Conservation (phyloP, 1,140 invertebrate species). For the Drosophila santomea region DNA sequence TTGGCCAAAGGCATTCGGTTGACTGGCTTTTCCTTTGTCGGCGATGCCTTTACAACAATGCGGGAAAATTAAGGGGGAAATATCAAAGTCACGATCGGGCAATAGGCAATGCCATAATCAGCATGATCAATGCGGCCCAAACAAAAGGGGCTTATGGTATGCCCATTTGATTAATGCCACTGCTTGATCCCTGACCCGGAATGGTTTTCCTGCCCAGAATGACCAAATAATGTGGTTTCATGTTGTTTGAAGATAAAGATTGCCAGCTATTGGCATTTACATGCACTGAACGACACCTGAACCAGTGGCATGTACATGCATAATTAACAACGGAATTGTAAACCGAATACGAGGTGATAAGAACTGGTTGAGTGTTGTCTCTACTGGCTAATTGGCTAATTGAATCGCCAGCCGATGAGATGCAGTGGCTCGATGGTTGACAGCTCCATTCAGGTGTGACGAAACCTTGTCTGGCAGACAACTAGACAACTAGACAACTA, state of each 20-base stretch:
- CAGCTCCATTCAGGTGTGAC: conserved; percentile 72
- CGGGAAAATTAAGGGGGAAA: conserved; percentile 72
- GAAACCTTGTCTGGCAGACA: conserved; percentile 25
- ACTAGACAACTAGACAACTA: conserved; percentile 50
- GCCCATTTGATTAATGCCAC: conserved; percentile 68
- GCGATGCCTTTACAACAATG: conserved; percentile 57
- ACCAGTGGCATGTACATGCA: conserved; percentile 27
- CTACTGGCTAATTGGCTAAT: conserved; percentile 47
- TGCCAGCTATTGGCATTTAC: conserved; percentile 35
- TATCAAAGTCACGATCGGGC: conserved; percentile 78
- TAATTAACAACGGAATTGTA: conserved; percentile 25
- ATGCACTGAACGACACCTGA: conserved; percentile 46
- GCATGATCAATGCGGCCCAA: conserved; percentile 66
- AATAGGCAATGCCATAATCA: conserved; percentile 63
- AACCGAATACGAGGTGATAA: conserved; percentile 32
- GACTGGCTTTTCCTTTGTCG: conserved; percentile 27
- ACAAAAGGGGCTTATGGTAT: conserved; percentile 30
- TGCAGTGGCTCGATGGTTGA: conserved; percentile 48
- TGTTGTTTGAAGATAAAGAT: conserved; percentile 3
- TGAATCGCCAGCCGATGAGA: conserved; percentile 37
- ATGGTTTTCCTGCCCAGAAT: conserved; percentile 11
- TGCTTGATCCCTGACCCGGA: conserved; percentile 65
- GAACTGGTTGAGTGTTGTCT: neutral
- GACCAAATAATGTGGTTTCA: conserved; percentile 6
- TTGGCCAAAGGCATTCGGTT: conserved; percentile 47